These are phyloP conservation scores for Ambastaia sidthimunki DNA, from an alignment of 2,797 vertebrate species.

Conservation along the genomic window DNA sequence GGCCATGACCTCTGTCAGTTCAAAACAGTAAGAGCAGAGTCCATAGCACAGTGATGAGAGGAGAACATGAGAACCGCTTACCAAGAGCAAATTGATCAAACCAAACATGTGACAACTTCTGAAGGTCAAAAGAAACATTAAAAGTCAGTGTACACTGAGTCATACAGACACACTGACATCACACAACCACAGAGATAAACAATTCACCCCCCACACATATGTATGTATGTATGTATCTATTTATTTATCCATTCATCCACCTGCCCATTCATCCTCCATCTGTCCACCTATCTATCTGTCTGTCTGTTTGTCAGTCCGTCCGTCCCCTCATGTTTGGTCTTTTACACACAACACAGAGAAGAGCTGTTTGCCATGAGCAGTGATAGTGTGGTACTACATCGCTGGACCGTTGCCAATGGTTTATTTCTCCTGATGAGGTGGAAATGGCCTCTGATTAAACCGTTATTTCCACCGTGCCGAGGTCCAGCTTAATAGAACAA, in stretches of 20 bases:
- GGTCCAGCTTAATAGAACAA: conserved; percentile 53
- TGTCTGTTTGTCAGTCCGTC: too few species aligned
- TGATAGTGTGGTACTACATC: conserved; percentile 1
- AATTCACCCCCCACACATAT: neutral
- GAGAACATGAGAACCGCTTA: conserved; percentile 16
- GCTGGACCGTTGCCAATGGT: conserved; percentile 35
- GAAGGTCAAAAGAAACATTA: conserved; percentile 41
- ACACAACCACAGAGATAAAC: conserved; percentile 16
- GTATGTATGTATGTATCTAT: too few species aligned
- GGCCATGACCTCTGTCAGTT: conserved; percentile 62
- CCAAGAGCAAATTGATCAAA: conserved; percentile 1
- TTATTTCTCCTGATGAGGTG: conserved; percentile 48
- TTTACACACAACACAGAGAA: neutral
- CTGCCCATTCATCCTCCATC: too few species aligned
- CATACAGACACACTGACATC: conserved; percentile 1
- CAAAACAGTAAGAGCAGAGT: conserved; percentile 18
- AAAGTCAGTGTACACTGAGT: neutral
- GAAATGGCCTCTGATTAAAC: conserved; percentile 56
- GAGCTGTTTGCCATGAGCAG: conserved; percentile 12
- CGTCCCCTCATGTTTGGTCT: neutral
- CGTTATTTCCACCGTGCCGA: conserved; percentile 50
- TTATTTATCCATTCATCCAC: too few species aligned
- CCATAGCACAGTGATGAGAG: neutral
- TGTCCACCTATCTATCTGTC: too few species aligned
- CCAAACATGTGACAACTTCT: conserved; percentile 18